Base-by-base conservation (phyloP, 2,888 invertebrate genomes). In the Desoria tigrina region DNA sequence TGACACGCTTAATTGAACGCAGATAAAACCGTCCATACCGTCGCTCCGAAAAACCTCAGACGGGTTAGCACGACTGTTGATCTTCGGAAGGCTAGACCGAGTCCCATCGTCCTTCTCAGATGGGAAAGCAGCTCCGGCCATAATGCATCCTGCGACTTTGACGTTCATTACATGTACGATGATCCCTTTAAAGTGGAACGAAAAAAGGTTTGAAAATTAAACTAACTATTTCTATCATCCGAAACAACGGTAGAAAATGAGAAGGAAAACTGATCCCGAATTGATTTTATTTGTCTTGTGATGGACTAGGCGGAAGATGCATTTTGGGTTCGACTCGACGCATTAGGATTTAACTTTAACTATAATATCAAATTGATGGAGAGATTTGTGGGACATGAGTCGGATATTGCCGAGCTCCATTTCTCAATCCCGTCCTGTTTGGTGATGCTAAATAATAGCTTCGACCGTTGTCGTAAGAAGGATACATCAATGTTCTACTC, bases 101-200 rank as follows among this genome's bases (percentile, higher is more conserved):
- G 26, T 37, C 66, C 69, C 11, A 42, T 53, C 1, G 63, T 65
- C 0, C 24, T 66, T n/a, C 39, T 74, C 21, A 49, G 70, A 3
- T 74, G 72, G 72, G 58, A 66, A 24, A 71, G 72, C 57, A 66
- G 70, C n/a, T 63, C 68, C 1, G 72, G 72, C 1, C 23, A 23
- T 6, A 71, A 73, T 63, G 68, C 74, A 2, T 67, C 68, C 14
- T 74, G 74, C 42, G 60, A 71, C 23, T 71, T 42, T 51, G 66
- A 70, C 24, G 49, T 74, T 9, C 68, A 59, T 32, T 66, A 66
- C 53, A 66, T 73, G 59, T 63, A 66, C 21, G 69, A 72, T 14
- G 69, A 68, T n/a, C n/a, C 61, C 24, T 11, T 26, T 1, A 65
- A 53, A 4, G 18, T 50, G 18, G 68, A 71, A 32, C 53, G 60